Evolutionary conservation across 1,140 invertebrate species (phyloP).

Genomic region (Zaprionus camerounensis): DNA sequence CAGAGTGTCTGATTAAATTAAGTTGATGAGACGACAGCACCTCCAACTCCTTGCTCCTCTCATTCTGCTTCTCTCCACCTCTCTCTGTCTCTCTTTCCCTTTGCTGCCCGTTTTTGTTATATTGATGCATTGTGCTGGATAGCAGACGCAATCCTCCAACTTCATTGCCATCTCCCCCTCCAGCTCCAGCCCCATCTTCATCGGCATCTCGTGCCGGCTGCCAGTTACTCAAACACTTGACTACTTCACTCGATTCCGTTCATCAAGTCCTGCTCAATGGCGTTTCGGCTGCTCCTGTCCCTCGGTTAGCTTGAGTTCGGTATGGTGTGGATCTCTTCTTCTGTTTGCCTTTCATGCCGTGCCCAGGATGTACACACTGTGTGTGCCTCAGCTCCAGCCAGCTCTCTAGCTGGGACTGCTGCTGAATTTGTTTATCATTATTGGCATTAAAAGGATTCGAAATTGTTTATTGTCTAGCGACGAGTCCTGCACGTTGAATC

Average conservation of each 20-base stretch:
- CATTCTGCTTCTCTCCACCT: constrained; percentile 5
- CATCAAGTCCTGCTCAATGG: constrained; percentile 65
- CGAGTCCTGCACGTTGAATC: background rate
- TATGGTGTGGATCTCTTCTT: constrained; percentile 33
- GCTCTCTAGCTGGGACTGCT: constrained; percentile 15
- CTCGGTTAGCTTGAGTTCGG: background rate
- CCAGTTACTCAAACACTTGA: constrained; percentile 74
- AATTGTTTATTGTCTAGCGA: constrained; percentile 79
- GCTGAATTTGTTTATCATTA: constrained; percentile 81
- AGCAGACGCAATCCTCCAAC: constrained; percentile 27
- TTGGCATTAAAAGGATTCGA: constrained; percentile 82
- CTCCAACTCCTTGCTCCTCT: constrained; percentile 5
- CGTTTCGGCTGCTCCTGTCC: constrained; percentile 60
- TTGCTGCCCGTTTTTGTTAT: constrained; percentile 77
- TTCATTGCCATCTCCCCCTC: constrained; percentile 7
- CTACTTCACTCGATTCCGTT: constrained; percentile 68
- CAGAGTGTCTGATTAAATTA: constrained; percentile 82
- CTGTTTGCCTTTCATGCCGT: constrained; percentile 69
- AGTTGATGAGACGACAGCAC: constrained; percentile 72
- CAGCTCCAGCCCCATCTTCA: constrained; percentile 4
- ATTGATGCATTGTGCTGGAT: constrained; percentile 75
- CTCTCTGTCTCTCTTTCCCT: constrained; percentile 25
- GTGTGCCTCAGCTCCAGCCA: constrained; percentile 9
- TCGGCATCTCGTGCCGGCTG: constrained; percentile 25
- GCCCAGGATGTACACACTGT: constrained; percentile 33